Conservation (phyloP, 1,140 invertebrate species). For the Thaumetopoea pityocampa region DNA sequence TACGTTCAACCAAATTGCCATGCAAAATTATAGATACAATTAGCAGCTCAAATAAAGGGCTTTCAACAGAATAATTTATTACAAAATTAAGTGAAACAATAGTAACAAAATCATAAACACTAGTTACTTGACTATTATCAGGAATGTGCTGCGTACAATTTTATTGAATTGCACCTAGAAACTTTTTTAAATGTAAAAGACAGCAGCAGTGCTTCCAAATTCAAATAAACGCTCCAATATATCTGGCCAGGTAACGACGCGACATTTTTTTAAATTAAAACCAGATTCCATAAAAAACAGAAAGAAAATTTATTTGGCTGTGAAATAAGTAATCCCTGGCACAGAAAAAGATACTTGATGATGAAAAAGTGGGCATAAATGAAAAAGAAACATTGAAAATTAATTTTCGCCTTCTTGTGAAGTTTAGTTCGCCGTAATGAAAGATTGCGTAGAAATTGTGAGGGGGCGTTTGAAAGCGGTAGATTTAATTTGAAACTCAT, state of each 20-base stretch:
- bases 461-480: too few species aligned
- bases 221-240: slow-evolving; percentile 7
- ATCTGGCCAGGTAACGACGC: slow-evolving; percentile 2
- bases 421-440: slow-evolving; percentile 9
- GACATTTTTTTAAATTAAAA: slow-evolving; percentile 12
- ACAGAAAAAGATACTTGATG: slow-evolving; percentile 9
- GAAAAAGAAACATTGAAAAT: slow-evolving; percentile 18
- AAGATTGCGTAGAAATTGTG: too few species aligned
- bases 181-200: slow-evolving; percentile 5
- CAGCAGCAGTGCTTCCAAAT: not conserved
- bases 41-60: too few species aligned
- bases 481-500: too few species aligned
- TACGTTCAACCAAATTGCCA: too few species aligned
- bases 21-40: too few species aligned
- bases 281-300: slow-evolving; percentile 18
- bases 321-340: slow-evolving; percentile 17
- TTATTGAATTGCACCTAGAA: too few species aligned
- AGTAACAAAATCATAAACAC: too few species aligned
- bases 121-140: too few species aligned
- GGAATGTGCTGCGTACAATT: too few species aligned
- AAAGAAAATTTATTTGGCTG: slow-evolving; percentile 12
- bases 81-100: too few species aligned
- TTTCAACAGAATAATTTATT: too few species aligned
- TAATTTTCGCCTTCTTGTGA: slow-evolving; percentile 17
- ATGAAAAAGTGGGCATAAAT: slow-evolving; percentile 13